Percentiles rank a stretch among this genome's conserved stretches.
phyloP scores from a whole-genome alignment of 2,113 vertebrate genomes.

The Leucopsar rothschildi region DNA sequence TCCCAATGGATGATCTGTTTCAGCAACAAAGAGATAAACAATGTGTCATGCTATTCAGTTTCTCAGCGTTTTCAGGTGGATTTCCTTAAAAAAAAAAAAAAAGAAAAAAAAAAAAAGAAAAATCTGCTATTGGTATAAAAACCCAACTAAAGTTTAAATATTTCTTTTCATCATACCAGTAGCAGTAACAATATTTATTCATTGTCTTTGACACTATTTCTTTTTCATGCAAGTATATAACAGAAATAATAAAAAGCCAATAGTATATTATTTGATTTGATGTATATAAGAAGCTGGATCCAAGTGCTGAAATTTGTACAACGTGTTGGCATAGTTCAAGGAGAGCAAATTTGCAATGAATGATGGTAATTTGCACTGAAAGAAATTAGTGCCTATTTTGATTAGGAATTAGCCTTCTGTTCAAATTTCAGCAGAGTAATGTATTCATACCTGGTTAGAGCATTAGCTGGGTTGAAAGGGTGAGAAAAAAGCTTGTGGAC shows the following conservation, averaged over 20 bases:
- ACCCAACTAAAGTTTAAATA: not conserved
- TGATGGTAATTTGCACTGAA: slow-evolving; percentile 70
- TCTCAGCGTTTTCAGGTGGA: not conserved
- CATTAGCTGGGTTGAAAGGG: slow-evolving; percentile 36
- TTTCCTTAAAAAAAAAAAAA: no score
- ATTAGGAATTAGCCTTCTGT: slow-evolving; percentile 73
- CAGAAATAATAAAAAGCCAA: not conserved
- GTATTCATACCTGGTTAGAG: slow-evolving; percentile 56
- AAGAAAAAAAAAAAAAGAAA: not conserved
- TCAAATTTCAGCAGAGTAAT: slow-evolving; percentile 65
- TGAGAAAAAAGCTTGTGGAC: slow-evolving; percentile 30
- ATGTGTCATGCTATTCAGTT: not conserved
- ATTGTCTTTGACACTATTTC: not conserved
- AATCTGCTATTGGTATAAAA: not conserved
- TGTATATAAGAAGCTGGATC: not conserved
- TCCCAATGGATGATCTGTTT: slow-evolving; percentile 8
- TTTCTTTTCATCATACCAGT: not conserved
- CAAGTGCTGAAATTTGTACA: slow-evolving; percentile 41
- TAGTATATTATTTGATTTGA: slow-evolving; percentile 22
- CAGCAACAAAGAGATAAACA: slow-evolving; percentile 37
- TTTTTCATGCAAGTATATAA: not conserved
- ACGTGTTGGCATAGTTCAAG: slow-evolving; percentile 57
- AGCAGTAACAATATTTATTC: not conserved
- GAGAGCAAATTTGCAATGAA: slow-evolving; percentile 72
- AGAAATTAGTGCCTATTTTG: slow-evolving; percentile 75